Evolutionary conservation across 2,888 invertebrate species (phyloP), one percentile per base, ranked within the genome.

Genomic region (Aricia artaxerxes): DNA sequence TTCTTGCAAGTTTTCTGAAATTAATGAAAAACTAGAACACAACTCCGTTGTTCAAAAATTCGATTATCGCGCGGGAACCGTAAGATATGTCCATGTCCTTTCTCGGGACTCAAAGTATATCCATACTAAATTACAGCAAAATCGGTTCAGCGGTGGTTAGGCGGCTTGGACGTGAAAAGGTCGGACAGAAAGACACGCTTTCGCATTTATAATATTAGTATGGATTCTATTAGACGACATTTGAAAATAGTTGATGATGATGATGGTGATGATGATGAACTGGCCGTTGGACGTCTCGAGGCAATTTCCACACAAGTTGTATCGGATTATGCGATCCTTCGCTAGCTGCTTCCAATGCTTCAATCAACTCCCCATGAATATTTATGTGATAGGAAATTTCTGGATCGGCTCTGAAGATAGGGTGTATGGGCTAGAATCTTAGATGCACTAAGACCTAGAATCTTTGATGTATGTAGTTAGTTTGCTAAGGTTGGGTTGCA

Each of bases 321-420:
- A 69, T 69, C 69, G 69, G 69, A 69, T 69, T 69, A 69, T 44
- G 44, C 73, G 40, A 44, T 73, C n/a, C 73, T 73, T 24, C 73
- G 44, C 40, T 73, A 9, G 73, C 38, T 73, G 73, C 40, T 24
- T 44, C 73, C 73, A 73, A 40, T 44, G 73, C 73, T 44, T 73
- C 73, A 73, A 73, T 73, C 73, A 73, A 73, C 73, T 44, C 3
- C 73, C 44, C 44, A 44, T 73, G 73, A 73, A 73, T 73, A 73
- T 73, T 73, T 73, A 73, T 73, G 73, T n/a, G 73, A 73, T 13
- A 69, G 69, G 69, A 69, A 69, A 69, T 69, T 69, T 69, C 69
- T 38, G 31, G 69, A 69, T 69, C 13, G 69, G 35, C 11, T 69
- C 69, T 69, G 13, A 69, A 35, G 38, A 69, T 69, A 64, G 35